phyloP scores from a whole-genome alignment of 1,140 invertebrate species.

The Metopolophium dirhodum region DNA sequence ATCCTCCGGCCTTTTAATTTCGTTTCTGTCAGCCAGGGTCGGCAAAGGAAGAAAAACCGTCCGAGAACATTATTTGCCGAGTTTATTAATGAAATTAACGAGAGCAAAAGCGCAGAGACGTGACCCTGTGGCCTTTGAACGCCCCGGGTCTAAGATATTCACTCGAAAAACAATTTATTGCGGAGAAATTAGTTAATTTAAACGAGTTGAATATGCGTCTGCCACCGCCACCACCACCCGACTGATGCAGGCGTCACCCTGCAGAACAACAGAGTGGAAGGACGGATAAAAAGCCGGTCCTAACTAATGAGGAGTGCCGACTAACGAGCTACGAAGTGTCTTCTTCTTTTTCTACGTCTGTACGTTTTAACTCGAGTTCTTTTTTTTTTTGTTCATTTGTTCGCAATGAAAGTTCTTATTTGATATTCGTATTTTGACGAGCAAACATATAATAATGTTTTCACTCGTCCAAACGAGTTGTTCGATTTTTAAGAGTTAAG shows the following conservation, averaged over 20 bases:
- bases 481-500: background rate
- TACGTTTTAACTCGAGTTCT: background rate
- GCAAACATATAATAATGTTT: background rate
- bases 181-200: conserved; percentile 47
- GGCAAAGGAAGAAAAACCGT: background rate
- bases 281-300: background rate
- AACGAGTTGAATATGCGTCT: conserved; percentile 34
- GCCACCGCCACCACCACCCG: background rate
- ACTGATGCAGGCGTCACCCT: background rate
- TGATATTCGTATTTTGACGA: background rate
- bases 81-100: conserved; percentile 44
- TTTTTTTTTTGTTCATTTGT: conserved; percentile 9
- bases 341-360: background rate
- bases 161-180: conserved; percentile 32
- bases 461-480: background rate
- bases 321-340: conserved; percentile 32
- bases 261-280: background rate
- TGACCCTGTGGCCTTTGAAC: conserved; percentile 42
- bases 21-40: background rate
- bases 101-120: conserved; percentile 29
- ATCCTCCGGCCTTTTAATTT: conserved; percentile 39
- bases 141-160: conserved; percentile 28
- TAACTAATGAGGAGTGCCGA: conserved; percentile 18
- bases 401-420: background rate
- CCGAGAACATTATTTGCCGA: conserved; percentile 29